These are phyloP conservation scores for Lampris incognitus DNA, from an alignment of 2,113 vertebrate species.

Conservation along the genomic window DNA sequence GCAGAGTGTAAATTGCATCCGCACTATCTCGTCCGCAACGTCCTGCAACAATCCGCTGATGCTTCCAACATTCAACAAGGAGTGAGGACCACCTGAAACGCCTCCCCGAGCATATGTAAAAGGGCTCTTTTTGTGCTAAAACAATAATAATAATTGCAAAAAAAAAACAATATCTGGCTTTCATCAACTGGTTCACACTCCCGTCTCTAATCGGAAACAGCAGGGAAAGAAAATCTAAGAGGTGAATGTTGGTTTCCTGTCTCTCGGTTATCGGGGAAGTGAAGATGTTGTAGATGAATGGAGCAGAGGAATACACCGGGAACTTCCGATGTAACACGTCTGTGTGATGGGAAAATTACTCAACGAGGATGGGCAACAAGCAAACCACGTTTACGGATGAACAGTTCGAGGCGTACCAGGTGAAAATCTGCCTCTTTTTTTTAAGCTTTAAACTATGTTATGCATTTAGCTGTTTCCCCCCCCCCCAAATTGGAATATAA, in stretches of 20 bases:
- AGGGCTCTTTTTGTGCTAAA: constrained; percentile 13
- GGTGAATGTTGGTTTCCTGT: background rate
- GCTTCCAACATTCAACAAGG: background rate
- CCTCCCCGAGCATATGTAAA: constrained; percentile 14
- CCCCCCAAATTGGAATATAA: no score
- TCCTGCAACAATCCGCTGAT: background rate
- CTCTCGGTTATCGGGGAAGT: constrained; percentile 19
- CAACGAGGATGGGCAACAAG: constrained; percentile 92
- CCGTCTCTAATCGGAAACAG: background rate
- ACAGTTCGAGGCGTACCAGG: constrained; percentile 94
- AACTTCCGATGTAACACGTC: constrained; percentile 84
- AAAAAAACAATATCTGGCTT: no score
- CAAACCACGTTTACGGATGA: constrained; percentile 96
- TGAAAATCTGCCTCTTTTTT: constrained; percentile 63
- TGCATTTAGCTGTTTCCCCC: no score
- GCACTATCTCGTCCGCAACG: background rate
- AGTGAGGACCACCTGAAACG: constrained; percentile 5
- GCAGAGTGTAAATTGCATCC: background rate
- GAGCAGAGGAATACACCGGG: constrained; percentile 62
- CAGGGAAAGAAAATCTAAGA: background rate
- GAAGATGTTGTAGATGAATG: constrained; percentile 79
- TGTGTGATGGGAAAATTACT: constrained; percentile 80
- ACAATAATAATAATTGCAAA: background rate
- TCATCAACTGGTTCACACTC: background rate
- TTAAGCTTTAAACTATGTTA: no score